phyloP scores from a whole-genome alignment of 2,888 invertebrate species.

The Proisotoma minuta region DNA sequence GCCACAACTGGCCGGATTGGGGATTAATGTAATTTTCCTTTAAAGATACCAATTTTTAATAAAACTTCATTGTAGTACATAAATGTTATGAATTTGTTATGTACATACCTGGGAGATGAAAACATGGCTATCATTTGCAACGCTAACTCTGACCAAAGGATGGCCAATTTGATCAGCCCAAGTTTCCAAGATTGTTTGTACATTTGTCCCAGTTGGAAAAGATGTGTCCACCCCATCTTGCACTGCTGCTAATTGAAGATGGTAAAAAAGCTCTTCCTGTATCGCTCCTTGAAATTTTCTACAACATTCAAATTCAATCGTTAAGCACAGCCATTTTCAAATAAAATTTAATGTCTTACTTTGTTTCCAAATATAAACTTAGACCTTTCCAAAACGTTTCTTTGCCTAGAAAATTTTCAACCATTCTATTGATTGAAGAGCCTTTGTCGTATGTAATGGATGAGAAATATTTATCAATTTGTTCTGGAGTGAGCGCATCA shows the following conservation, averaged over 20 bases:
- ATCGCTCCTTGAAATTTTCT: slow-evolving; percentile 55
- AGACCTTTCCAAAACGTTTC: slow-evolving; percentile 64
- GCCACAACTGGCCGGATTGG: too few species aligned
- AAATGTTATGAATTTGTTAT: too few species aligned
- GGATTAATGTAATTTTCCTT: too few species aligned
- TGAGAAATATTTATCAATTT: neutral
- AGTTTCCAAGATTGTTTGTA: slow-evolving; percentile 56
- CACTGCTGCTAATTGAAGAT: slow-evolving; percentile 66
- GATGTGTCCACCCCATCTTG: slow-evolving; percentile 53
- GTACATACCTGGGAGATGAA: slow-evolving; percentile 5
- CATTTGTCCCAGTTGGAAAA: slow-evolving; percentile 54
- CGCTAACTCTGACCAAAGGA: slow-evolving; percentile 40
- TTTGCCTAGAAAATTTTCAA: slow-evolving; percentile 76
- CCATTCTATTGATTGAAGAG: slow-evolving; percentile 75
- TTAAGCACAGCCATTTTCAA: too few species aligned
- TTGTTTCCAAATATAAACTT: slow-evolving; percentile 61
- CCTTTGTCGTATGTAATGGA: slow-evolving; percentile 8
- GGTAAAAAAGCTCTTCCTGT: slow-evolving; percentile 76
- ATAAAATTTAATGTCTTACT: slow-evolving; percentile 19
- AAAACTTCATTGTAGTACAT: too few species aligned
- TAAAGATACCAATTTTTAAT: too few species aligned
- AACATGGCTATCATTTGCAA: neutral
- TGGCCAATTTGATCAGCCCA: slow-evolving; percentile 53
- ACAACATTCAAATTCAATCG: neutral
- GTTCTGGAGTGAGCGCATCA: neutral